Conservation (phyloP, 2,888 invertebrate genomes). For the Harpalus rubripes region DNA sequence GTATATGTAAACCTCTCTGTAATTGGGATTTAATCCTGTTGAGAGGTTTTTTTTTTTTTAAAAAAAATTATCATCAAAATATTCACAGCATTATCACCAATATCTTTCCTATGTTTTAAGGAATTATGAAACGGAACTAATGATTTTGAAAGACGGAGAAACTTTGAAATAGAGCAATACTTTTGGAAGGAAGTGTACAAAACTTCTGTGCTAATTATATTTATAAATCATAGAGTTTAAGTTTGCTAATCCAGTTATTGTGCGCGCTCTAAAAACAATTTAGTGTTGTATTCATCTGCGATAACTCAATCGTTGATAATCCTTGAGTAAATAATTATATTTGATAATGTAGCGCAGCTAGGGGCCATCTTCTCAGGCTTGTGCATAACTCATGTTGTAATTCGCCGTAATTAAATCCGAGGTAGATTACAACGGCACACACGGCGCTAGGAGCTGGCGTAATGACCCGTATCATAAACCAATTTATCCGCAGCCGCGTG, state of each 20-base stretch:
- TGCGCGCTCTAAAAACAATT: not conserved
- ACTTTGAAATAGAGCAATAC: too few relatives aligned
- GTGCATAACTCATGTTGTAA: constrained; percentile 50
- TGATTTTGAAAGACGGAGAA: not conserved
- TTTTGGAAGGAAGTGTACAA: not conserved
- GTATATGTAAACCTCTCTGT: too few relatives aligned
- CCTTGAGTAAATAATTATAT: constrained; percentile 47
- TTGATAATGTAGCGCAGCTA: constrained; percentile 20
- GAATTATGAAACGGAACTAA: not conserved
- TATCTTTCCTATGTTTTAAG: too few relatives aligned
- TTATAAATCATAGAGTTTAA: not conserved
- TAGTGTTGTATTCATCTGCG: constrained; percentile 21
- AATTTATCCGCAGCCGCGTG: constrained; percentile 33
- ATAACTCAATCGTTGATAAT: constrained; percentile 42
- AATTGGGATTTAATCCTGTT: too few relatives aligned
- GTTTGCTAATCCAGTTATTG: not conserved
- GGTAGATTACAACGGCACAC: constrained; percentile 41
- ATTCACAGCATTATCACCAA: too few relatives aligned
- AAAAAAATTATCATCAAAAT: too few relatives aligned
- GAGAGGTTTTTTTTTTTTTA: too few relatives aligned
- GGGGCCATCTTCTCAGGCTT: constrained; percentile 27
- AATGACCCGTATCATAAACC: constrained; percentile 55
- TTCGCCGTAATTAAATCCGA: constrained; percentile 48
- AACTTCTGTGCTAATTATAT: not conserved
- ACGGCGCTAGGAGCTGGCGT: constrained; percentile 17